These are phyloP conservation scores for Epinotia nisella DNA, from an alignment of 2,888 invertebrate genomes.

Conservation along the genomic window DNA sequence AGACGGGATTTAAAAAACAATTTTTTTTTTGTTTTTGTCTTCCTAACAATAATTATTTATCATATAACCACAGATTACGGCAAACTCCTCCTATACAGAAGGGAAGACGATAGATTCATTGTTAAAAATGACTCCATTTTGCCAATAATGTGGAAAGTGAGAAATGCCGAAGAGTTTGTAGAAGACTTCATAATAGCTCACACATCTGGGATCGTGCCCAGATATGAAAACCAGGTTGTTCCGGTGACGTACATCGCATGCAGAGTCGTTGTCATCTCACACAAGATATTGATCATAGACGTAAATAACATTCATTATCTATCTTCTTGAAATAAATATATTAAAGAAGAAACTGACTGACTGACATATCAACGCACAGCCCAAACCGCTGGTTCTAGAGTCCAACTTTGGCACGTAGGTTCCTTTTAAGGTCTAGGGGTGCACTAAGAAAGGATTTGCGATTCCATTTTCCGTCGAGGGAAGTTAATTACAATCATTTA, in stretches of 20 bases:
- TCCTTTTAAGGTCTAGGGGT: no score
- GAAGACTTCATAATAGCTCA: constrained; percentile 79
- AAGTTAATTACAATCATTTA: no score
- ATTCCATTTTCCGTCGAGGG: no score
- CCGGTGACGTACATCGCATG: constrained; percentile 80
- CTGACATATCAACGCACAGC: no score
- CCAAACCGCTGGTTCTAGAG: no score
- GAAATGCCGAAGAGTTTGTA: constrained; percentile 67
- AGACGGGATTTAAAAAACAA: no score
- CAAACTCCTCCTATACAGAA: constrained; percentile 80
- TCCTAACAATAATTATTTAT: constrained; percentile 2
- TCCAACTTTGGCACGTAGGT: no score
- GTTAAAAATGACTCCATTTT: constrained; percentile 84
- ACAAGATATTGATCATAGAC: constrained; percentile 72
- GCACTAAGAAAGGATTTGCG: no score
- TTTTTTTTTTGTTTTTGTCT: not conserved
- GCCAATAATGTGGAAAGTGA: constrained; percentile 83
- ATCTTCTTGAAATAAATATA: no score
- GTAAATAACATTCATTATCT: constrained; percentile 69
- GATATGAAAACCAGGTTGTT: constrained; percentile 77
- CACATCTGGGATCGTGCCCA: constrained; percentile 70
- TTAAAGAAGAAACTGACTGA: no score
- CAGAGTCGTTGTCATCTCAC: constrained; percentile 69
- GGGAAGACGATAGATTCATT: constrained; percentile 76
- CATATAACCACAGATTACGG: constrained; percentile 75